Conservation (phyloP, 2,113 vertebrate genomes). For the Cottus gobio region DNA sequence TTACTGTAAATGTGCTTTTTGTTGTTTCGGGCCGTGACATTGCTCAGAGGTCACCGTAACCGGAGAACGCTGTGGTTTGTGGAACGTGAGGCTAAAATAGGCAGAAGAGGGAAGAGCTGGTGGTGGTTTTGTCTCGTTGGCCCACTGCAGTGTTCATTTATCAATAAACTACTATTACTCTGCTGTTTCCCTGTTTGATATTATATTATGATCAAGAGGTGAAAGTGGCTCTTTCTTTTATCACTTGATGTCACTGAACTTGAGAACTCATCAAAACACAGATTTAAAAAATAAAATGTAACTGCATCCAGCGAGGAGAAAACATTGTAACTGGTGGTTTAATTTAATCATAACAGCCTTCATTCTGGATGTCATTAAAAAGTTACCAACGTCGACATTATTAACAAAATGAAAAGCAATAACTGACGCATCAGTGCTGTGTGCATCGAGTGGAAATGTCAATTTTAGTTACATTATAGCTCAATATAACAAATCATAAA, state of each 20-base stretch:
- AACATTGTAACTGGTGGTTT: no score
- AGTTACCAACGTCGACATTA: background rate
- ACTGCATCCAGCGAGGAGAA: background rate
- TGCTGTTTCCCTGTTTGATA: background rate
- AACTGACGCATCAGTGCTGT: background rate
- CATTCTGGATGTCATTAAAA: background rate
- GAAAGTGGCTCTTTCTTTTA: background rate
- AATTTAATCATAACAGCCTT: background rate
- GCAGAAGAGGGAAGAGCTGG: background rate
- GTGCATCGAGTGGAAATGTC: background rate
- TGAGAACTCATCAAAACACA: background rate
- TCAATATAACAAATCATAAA: background rate
- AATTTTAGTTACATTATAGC: background rate
- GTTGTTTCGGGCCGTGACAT: slow-evolving; percentile 3
- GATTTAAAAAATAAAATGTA: background rate
- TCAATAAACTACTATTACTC: no score
- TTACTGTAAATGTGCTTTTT: slow-evolving; percentile 20
- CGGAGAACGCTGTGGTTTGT: slow-evolving; percentile 44
- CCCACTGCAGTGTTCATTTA: background rate
- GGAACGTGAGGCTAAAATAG: slow-evolving; percentile 33
- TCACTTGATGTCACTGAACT: background rate
- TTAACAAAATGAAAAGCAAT: background rate
- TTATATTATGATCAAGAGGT: background rate
- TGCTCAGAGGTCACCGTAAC: slow-evolving; percentile 32
- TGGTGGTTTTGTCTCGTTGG: background rate